These are phyloP conservation scores for Acronicta psi DNA, from an alignment of 2,888 invertebrate genomes.

Conservation along the genomic window DNA sequence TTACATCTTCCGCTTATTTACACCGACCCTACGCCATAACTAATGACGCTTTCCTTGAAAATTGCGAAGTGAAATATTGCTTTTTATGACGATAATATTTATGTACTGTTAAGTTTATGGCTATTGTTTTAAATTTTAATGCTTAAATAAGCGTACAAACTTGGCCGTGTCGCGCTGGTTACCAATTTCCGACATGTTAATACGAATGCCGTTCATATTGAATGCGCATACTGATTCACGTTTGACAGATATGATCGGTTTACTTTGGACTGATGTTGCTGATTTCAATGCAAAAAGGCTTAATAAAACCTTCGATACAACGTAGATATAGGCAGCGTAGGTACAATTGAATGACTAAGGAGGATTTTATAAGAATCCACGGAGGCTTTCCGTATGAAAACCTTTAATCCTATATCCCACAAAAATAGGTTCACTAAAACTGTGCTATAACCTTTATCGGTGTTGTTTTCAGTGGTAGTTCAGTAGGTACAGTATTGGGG, in stretches of 20 bases:
- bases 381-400: no score
- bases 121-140: constrained; percentile 11
- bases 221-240: constrained; percentile 23
- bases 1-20: constrained; percentile 17
- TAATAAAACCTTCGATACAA: no score
- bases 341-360: no score
- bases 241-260: constrained; percentile 39
- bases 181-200: constrained; percentile 15
- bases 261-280: constrained; percentile 29
- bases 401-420: no score
- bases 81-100: constrained; percentile 5
- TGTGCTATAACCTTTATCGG: no score
- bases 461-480: no score
- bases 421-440: no score
- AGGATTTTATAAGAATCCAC: no score
- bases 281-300: not conserved
- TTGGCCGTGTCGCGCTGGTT: not conserved
- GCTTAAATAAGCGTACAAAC: constrained; percentile 1
- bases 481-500: no score
- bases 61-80: constrained; percentile 13
- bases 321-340: no score
- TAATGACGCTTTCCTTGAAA: constrained; percentile 8
- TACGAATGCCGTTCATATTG: constrained; percentile 1
- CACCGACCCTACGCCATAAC: not conserved
- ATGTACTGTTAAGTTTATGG: constrained; percentile 1